These are phyloP conservation scores for Elegia similella DNA, from an alignment of 2,888 invertebrate genomes.

Conservation along the genomic window DNA sequence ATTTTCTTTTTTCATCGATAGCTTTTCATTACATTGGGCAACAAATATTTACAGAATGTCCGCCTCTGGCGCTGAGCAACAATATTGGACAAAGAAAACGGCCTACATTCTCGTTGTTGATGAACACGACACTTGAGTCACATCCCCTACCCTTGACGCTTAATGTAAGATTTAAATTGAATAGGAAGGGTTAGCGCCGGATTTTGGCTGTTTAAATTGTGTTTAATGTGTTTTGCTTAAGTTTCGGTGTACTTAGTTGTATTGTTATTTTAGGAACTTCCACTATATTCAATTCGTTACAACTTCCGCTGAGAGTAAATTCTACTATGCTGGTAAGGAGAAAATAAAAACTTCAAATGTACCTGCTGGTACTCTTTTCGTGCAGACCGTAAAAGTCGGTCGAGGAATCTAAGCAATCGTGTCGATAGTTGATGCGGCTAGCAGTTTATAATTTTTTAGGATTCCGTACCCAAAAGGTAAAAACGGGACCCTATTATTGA, in stretches of 20 bases:
- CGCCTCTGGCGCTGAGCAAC: not conserved
- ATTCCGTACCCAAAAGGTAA: too few species aligned
- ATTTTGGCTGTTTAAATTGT: not conserved
- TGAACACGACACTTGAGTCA: not conserved
- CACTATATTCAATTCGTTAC: not conserved
- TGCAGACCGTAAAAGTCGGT: too few species aligned
- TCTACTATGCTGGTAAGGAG: too few species aligned
- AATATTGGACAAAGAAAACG: slow-evolving; percentile 5
- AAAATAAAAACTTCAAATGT: too few species aligned
- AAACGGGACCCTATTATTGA: too few species aligned
- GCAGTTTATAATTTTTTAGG: too few species aligned
- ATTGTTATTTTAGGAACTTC: not conserved
- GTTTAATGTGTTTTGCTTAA: not conserved
- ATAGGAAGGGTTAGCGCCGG: slow-evolving; percentile 4
- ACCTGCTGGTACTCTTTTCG: too few species aligned
- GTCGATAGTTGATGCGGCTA: too few species aligned
- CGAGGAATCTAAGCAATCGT: too few species aligned
- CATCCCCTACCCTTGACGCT: slow-evolving; percentile 5
- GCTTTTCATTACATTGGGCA: slow-evolving; percentile 6
- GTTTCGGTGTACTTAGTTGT: not conserved
- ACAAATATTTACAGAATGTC: slow-evolving; percentile 12
- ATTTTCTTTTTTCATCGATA: not conserved
- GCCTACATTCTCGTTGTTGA: not conserved
- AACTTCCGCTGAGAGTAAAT: not conserved
- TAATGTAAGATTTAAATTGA: slow-evolving; percentile 8